Base-by-base conservation (phyloP, 2,797 vertebrate species). In the Pipistrellus kuhlii region DNA sequence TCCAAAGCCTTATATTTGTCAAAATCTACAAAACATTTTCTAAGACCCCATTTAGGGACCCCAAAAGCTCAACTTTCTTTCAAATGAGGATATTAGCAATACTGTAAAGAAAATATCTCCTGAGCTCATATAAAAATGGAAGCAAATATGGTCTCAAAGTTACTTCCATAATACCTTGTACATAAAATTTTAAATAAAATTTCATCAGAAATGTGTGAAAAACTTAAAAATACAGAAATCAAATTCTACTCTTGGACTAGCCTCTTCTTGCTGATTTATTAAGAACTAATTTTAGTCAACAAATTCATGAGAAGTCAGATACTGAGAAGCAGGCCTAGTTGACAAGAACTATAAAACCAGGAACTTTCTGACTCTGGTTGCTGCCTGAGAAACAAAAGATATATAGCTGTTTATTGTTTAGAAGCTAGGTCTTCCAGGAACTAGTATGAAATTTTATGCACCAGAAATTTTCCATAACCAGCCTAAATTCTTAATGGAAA, bases 51-150 rank as follows among this genome's bases (percentile, higher is more conserved):
- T 11, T 55, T 64, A 44, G 41, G 35, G 41, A 76, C 27, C 71
- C 3, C 20, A 41, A 88, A 62, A 90, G 13, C 6, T 92, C 64
- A 85, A 78, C 21, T 71, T 86, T 72, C 23, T 86, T 94, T 83
- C 91, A 13, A 86, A 94, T 38, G 68, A 88, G 11, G n/a, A 59
- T 59, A 88, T 85, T 86, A 48, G 55, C 17, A 75, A 46, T 27
- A 85, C 12, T 77, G 13, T 93, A 64, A 96, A 83, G 84, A 93
- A 92, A 86, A 35, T 72, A 71, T 46, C n/a, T 86, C 62, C 41
- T 92, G 27, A 76, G 62, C 21, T 73, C 55, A 69, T 11, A 85
- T 38, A 78, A 83, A 55, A 51, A 73, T 59, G 21, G 51, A 91
- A 91, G 46, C 41, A 94, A 91, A 51, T 68, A 83, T 5, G 4